Evolutionary conservation across 2,888 invertebrate genomes (phyloP).

Genomic region (Drosophila antonietae): DNA sequence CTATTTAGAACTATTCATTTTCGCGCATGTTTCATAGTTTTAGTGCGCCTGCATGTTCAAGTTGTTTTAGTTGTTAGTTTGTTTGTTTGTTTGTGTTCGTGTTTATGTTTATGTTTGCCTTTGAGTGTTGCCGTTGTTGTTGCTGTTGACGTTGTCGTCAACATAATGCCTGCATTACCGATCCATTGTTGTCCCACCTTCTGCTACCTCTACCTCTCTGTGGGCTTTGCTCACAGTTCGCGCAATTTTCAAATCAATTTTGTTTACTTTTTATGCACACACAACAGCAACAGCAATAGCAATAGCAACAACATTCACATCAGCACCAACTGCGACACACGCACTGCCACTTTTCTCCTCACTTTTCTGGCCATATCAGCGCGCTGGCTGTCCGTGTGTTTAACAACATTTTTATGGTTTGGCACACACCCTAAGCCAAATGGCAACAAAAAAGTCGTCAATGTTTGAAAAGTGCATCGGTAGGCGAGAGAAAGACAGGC

Average conservation of each 20-base stretch:
- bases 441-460: constrained; percentile 52
- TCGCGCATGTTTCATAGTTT: constrained; percentile 75
- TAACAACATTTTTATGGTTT: constrained; percentile 83
- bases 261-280: constrained; percentile 74
- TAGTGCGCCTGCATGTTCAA: constrained; percentile 52
- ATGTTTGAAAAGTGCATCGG: constrained; percentile 58
- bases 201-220: neutral
- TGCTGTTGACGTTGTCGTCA: constrained; percentile 57
- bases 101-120: constrained; percentile 32
- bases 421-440: constrained; percentile 80
- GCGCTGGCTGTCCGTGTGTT: constrained; percentile 61
- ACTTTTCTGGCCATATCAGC: constrained; percentile 52
- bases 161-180: constrained; percentile 64
- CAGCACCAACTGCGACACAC: constrained; percentile 61
- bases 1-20: constrained; percentile 70
- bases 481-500: constrained; percentile 29
- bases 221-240: constrained; percentile 55
- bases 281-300: constrained; percentile 32
- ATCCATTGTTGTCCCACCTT: constrained; percentile 21
- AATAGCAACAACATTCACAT: constrained; percentile 7
- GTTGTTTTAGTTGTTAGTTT: constrained; percentile 20
- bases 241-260: constrained; percentile 82
- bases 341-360: constrained; percentile 71
- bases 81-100: constrained; percentile 17
- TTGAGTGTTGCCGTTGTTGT: constrained; percentile 27